These are phyloP conservation scores for Halichondria panicea DNA, from an alignment of 37 sponge, comb jelly and placozoan genomes.

Conservation along the genomic window DNA sequence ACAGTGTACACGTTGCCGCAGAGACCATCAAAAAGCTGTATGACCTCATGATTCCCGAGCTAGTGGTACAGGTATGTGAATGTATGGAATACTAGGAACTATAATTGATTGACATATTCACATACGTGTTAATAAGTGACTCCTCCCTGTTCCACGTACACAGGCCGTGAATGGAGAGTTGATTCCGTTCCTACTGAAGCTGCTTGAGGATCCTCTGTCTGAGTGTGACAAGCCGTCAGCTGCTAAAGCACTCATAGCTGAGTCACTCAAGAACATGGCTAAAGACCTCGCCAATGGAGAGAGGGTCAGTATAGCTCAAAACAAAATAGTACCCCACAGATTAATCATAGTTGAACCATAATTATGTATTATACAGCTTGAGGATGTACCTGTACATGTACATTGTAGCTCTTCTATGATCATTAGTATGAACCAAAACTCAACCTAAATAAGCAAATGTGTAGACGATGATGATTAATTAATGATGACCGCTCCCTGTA, in stretches of 20 bases:
- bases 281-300: constrained; percentile 92
- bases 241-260: constrained; percentile 96
- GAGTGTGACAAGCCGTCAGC: constrained; percentile 90
- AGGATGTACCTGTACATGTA: too few relatives aligned
- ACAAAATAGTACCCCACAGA: too few relatives aligned
- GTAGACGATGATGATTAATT: too few relatives aligned
- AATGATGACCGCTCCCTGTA: too few relatives aligned
- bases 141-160: too few relatives aligned
- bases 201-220: constrained; percentile 78
- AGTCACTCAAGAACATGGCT: constrained; percentile 92
- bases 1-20: constrained; percentile 60
- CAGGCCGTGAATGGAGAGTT: constrained; percentile 87
- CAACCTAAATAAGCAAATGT: too few relatives aligned
- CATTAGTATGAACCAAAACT: too few relatives aligned
- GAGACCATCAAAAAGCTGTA: constrained; percentile 81
- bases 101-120: too few relatives aligned
- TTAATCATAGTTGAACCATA: too few relatives aligned
- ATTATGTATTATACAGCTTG: too few relatives aligned
- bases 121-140: too few relatives aligned
- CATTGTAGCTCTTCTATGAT: too few relatives aligned
- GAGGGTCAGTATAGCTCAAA: constrained; percentile 68
- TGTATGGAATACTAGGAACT: neutral
- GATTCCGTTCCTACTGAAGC: constrained; percentile 79
- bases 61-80: constrained; percentile 71
- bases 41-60: constrained; percentile 68